These are phyloP conservation scores for Eulemur rubriventer DNA, from an alignment of 2,797 vertebrate species.

Conservation along the genomic window DNA sequence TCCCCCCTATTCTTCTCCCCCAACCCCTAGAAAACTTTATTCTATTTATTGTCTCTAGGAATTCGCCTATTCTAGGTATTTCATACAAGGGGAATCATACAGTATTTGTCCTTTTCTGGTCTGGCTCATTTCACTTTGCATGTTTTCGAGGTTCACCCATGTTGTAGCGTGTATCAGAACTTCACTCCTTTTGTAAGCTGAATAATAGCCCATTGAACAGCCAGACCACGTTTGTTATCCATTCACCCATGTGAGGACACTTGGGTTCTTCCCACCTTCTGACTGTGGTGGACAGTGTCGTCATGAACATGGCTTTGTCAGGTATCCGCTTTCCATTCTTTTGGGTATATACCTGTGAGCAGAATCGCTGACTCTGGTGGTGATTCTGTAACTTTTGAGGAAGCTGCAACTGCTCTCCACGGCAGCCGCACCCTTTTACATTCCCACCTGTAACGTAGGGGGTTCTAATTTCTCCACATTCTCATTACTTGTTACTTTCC, in stretches of 20 bases:
- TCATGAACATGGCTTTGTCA: neutral
- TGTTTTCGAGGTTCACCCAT: neutral
- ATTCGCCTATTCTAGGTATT: neutral
- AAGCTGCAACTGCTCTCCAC: neutral
- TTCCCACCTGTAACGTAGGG: rapidly evolving
- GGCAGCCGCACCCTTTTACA: neutral
- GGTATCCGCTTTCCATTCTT: neutral
- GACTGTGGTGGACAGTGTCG: neutral
- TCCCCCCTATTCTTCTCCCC: neutral
- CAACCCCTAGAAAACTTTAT: neutral
- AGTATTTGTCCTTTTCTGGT: neutral
- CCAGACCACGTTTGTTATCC: neutral
- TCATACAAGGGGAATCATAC: neutral
- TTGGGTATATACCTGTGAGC: neutral
- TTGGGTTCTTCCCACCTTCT: neutral
- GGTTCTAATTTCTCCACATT: neutral
- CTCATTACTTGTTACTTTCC: neutral
- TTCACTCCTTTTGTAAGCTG: neutral
- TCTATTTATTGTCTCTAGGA: neutral
- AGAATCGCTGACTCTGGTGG: neutral
- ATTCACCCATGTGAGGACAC: neutral
- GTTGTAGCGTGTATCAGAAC: neutral
- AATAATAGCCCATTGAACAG: neutral
- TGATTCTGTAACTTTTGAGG: neutral
- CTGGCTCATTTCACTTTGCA: neutral